Conservation (phyloP, 2,113 vertebrate species). For the Mormyrus iriodes region DNA sequence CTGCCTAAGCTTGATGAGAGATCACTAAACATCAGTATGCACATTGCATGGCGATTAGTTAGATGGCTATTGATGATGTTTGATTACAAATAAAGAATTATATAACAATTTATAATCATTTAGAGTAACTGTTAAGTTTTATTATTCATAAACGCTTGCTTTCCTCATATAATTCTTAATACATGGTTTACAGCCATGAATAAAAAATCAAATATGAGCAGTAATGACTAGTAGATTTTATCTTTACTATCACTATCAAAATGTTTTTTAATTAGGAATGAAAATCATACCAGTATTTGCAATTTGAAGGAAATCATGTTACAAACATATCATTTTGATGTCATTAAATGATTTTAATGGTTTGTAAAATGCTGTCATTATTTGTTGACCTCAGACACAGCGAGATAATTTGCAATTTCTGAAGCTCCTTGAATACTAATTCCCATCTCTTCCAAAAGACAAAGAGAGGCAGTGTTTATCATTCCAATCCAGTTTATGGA, state of each 20-base stretch:
- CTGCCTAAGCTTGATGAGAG: neutral
- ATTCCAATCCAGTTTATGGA: neutral
- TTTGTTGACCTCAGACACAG: constrained; percentile 13
- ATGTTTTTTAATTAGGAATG: neutral
- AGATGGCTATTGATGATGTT: neutral
- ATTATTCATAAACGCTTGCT: neutral
- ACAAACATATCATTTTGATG: neutral
- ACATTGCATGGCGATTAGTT: neutral
- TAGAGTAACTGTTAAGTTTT: neutral
- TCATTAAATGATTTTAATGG: neutral
- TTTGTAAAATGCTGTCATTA: constrained; percentile 14
- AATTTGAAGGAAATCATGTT: neutral
- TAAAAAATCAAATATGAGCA: neutral
- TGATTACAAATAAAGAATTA: neutral
- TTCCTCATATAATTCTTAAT: neutral
- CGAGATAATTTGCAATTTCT: neutral
- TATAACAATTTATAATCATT: neutral
- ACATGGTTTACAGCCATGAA: neutral
- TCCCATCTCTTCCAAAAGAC: neutral
- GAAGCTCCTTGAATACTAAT: neutral
- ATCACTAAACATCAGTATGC: neutral
- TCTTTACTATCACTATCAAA: neutral
- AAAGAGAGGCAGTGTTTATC: neutral
- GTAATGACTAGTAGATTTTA: neutral
- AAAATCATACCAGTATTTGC: neutral